Evolutionary conservation across 2,888 invertebrate genomes (phyloP), one percentile per base, ranked within the genome.

Genomic region (Oscheius sp.): DNA sequence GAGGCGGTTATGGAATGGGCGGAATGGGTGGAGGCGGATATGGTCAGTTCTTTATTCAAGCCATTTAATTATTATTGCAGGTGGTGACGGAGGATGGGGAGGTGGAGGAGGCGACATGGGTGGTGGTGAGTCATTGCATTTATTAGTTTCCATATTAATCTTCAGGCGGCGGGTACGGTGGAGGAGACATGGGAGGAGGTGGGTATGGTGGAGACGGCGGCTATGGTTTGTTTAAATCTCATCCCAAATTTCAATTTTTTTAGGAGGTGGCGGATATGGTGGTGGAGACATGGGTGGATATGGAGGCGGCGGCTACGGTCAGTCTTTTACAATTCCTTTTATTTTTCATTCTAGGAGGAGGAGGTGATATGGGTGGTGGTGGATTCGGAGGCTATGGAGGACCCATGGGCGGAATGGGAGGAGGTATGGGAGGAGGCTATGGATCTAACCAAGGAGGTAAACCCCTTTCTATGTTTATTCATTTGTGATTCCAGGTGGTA

Each of bases 361-460:
- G 68, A 50, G 64, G 68, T 4, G 71, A 67, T 59, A 68, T 68
- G 67, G 73, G 72, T 2, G 67, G 67, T 54, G 67, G 67, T 54
- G 77, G 74, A 50, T 68, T 75, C 41, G 74, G 74, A 17, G 80
- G 80, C 12, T 70, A 71, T 59, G 80, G 80, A 33, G 74, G 74
- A 28, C 72, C 72, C 28, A 71, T 72, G 30, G 72, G 64, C 8
- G 64, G 68, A 38, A 71, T 70, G 69, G 78, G 80, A 22, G 72
- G 68, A 12, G 66, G 62, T 20, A 36, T n/a, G 2, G 41, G 36
- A 3, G 67, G 68, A 0, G 68, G 68, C 24, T 75, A 68, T 63
- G 72, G 74, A 45, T 70, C 75, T 38, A 71, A 73, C 66, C 72
- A 72, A 71, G 74, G 74, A 45, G 51, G 64, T 38, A n/a, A 30